Evolutionary conservation across 1,140 invertebrate species (phyloP).

Genomic region (Tenebrio molitor): DNA sequence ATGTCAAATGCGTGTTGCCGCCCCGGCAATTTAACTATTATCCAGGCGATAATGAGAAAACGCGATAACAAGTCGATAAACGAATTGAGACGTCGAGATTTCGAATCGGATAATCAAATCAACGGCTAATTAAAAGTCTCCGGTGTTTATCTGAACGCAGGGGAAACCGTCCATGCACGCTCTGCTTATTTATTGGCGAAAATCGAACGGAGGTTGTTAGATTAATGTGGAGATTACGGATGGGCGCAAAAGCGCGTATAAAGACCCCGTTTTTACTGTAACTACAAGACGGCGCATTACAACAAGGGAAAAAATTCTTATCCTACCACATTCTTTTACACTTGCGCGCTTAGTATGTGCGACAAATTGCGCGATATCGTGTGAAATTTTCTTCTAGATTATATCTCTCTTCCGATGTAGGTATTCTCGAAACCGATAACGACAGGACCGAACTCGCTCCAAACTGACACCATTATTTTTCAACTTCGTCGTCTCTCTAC

Average conservation of each 20-base stretch:
- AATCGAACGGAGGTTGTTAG: not conserved
- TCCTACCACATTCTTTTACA: conserved; percentile 48
- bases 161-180: not conserved
- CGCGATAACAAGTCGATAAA: conserved; percentile 19
- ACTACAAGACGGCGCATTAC: conserved; percentile 5
- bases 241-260: conserved; percentile 30
- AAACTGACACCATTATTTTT: too few relatives aligned
- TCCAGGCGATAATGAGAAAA: conserved; percentile 13
- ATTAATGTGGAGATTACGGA: conserved; percentile 31
- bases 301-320: conserved; percentile 43
- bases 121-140: not conserved
- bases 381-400: conserved; percentile 48
- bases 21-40: not conserved
- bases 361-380: conserved; percentile 49
- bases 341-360: conserved; percentile 48
- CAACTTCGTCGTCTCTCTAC: too few relatives aligned
- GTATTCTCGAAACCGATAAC: conserved; percentile 32
- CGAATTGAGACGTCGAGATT: not conserved
- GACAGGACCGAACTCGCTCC: not conserved
- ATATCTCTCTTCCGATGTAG: conserved; percentile 35
- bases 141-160: not conserved
- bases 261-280: conserved; percentile 9
- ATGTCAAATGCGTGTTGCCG: conserved; percentile 17
- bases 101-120: not conserved
- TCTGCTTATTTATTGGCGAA: conserved; percentile 17